phyloP scores from a whole-genome alignment of 2,113 vertebrate genomes.

The Engystomops pustulosus region DNA sequence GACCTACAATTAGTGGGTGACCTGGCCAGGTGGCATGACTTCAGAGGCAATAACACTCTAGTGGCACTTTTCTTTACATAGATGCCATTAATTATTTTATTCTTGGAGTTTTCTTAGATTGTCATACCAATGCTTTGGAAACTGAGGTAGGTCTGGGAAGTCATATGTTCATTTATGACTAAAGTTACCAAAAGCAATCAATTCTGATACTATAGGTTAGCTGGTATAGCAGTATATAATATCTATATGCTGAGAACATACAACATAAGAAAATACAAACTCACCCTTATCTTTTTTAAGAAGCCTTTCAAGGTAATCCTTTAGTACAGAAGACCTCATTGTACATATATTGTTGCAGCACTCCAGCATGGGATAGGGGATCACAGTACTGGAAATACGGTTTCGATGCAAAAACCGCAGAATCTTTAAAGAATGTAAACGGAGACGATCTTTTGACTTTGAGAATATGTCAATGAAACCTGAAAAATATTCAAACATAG shows the following conservation, averaged over 20 bases:
- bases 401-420: slow-evolving; percentile 92
- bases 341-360: slow-evolving; percentile 93
- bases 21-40: neutral
- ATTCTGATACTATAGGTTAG: too few relatives aligned
- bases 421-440: slow-evolving; percentile 87
- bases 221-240: too few relatives aligned
- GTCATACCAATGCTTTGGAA: too few relatives aligned
- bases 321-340: slow-evolving; percentile 91
- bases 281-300: slow-evolving; percentile 91
- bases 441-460: slow-evolving; percentile 87
- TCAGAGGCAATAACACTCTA: neutral
- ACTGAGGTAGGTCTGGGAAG: too few relatives aligned
- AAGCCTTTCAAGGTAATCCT: slow-evolving; percentile 86
- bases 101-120: too few relatives aligned
- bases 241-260: too few relatives aligned
- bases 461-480: slow-evolving; percentile 98
- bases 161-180: too few relatives aligned
- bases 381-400: slow-evolving; percentile 85
- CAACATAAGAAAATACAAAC: neutral
- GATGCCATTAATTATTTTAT: too few relatives aligned
- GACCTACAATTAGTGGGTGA: neutral
- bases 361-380: slow-evolving; percentile 91
- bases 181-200: too few relatives aligned
- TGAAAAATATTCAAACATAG: slow-evolving; percentile 60
- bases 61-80: too few relatives aligned